Evolutionary conservation across 2,113 vertebrate species (phyloP).

Genomic region (Ptyas mucosa): DNA sequence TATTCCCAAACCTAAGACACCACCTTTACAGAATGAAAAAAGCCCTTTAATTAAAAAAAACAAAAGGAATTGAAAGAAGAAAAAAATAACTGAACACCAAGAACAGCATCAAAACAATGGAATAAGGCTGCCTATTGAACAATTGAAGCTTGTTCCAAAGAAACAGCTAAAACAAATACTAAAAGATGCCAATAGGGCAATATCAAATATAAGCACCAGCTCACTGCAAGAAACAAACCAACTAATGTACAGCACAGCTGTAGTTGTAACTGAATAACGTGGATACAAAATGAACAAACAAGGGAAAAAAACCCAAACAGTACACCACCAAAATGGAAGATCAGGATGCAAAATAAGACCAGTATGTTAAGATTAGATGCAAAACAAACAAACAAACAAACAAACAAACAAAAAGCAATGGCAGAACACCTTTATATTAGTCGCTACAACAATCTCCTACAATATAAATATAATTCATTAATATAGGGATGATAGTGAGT

Average conservation of each 20-base stretch:
- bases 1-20: background rate
- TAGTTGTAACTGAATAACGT: background rate
- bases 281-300: background rate
- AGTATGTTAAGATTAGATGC: background rate
- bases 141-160: background rate
- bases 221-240: background rate
- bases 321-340: background rate
- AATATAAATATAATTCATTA: background rate
- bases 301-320: background rate
- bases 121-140: background rate
- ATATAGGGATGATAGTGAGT: background rate
- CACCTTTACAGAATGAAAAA: background rate
- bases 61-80: background rate
- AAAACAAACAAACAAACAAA: background rate
- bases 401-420: background rate
- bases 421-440: background rate
- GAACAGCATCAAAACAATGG: background rate
- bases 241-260: background rate
- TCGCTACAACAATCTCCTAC: background rate
- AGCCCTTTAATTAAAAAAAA: background rate
- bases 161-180: background rate
- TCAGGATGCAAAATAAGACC: background rate
- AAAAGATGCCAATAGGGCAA: background rate
- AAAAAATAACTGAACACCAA: background rate
- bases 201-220: background rate